Percentiles rank a stretch among this genome's conserved stretches.
These are phyloP conservation scores for Garrulus glandarius DNA, from an alignment of 2,797 vertebrate species.

Conservation along the genomic window DNA sequence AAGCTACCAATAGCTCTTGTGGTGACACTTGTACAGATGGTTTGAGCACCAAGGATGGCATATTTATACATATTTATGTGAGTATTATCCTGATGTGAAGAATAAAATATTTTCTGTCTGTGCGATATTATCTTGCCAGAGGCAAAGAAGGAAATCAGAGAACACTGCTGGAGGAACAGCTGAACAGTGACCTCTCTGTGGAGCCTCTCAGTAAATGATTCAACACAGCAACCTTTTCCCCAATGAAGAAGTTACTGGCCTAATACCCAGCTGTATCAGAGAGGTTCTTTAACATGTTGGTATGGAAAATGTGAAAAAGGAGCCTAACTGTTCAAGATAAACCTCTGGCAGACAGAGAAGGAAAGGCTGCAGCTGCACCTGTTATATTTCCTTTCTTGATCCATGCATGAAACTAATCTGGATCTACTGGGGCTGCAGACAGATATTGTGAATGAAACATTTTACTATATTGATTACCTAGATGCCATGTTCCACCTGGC, in stretches of 20 bases:
- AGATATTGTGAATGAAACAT: not conserved
- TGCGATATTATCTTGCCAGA: not conserved
- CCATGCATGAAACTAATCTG: not conserved
- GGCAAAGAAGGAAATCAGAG: not conserved
- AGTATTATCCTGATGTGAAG: not conserved
- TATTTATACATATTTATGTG: conserved; percentile 26
- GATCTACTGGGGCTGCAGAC: not conserved
- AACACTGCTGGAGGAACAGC: not conserved
- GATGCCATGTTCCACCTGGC: not conserved
- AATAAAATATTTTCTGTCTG: not conserved
- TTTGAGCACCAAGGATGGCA: not conserved
- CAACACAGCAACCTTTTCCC: not conserved
- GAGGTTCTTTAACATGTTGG: not conserved
- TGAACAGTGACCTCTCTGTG: not conserved
- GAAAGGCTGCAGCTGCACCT: not conserved
- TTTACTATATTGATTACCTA: not conserved
- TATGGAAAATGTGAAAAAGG: not conserved
- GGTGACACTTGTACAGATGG: conserved; percentile 9
- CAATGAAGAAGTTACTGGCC: not conserved
- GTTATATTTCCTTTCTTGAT: not conserved
- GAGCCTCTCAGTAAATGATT: not conserved
- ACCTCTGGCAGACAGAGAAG: not conserved
- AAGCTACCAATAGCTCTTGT: not conserved
- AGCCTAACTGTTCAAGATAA: not conserved
- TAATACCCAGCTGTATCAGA: not conserved